Evolutionary conservation across 2,888 invertebrate species (phyloP).

Genomic region (Abrostola triplasia): DNA sequence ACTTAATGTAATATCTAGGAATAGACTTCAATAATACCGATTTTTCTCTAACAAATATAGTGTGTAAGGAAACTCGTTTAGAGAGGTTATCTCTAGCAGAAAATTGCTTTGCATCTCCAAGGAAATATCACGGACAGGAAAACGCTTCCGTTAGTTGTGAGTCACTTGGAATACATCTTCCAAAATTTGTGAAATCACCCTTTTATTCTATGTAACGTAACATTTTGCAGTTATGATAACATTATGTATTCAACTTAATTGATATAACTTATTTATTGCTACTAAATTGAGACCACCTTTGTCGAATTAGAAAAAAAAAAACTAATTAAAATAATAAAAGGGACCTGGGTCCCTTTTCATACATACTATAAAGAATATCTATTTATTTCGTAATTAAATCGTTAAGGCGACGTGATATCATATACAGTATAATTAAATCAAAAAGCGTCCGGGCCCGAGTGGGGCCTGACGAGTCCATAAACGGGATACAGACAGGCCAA

Average conservation of each 20-base stretch:
- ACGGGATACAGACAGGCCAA: conserved; percentile 53
- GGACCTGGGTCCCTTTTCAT: conserved; percentile 20
- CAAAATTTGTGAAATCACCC: conserved; percentile 46
- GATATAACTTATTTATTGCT: too few relatives aligned
- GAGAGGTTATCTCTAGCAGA: conserved; percentile 82
- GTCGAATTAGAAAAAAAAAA: too few relatives aligned
- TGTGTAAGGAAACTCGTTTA: conserved; percentile 76
- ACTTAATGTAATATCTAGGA: conserved; percentile 30
- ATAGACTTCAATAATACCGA: conserved; percentile 39
- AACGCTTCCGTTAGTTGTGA: conserved; percentile 75
- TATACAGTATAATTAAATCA: conserved; percentile 54
- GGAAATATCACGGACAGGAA: conserved; percentile 80
- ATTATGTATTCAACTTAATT: not conserved
- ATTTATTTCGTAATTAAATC: conserved; percentile 46
- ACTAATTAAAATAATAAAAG: not conserved
- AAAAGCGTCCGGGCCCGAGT: conserved; percentile 35
- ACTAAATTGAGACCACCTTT: too few relatives aligned
- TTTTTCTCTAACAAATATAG: conserved; percentile 70
- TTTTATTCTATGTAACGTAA: conserved; percentile 8
- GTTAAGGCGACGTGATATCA: conserved; percentile 39
- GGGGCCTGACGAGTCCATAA: conserved; percentile 53
- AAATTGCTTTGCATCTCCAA: conserved; percentile 86
- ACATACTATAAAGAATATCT: conserved; percentile 28
- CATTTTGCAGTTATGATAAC: not conserved
- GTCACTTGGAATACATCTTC: conserved; percentile 69